phyloP scores from a whole-genome alignment of 2,888 invertebrate species.

The Ctenicera cuprea region DNA sequence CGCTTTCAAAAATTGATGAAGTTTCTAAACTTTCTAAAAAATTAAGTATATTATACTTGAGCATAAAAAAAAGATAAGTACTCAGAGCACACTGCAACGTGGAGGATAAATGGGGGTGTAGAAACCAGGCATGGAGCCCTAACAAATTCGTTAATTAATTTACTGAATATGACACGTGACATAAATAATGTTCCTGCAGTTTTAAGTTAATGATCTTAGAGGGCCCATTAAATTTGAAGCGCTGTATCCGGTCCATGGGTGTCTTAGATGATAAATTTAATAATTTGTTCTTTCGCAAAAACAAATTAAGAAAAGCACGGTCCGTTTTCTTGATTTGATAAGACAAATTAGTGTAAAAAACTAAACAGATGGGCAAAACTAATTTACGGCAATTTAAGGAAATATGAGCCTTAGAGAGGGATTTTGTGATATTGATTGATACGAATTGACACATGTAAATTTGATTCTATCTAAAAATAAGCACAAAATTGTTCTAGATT shows the following conservation, averaged over 20 bases:
- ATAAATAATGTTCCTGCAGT: conserved; percentile 35
- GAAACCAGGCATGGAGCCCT: not conserved
- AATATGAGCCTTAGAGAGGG: too few species aligned
- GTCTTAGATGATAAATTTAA: conserved; percentile 23
- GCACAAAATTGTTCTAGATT: too few species aligned
- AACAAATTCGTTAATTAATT: conserved; percentile 39
- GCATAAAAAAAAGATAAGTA: not conserved
- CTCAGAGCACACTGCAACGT: not conserved
- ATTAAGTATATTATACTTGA: too few species aligned
- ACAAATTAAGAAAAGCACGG: not conserved
- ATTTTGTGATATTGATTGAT: too few species aligned
- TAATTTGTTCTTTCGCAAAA: not conserved
- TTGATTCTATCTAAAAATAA: too few species aligned
- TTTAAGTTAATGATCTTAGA: conserved; percentile 34
- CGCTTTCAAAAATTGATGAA: too few species aligned
- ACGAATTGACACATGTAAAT: too few species aligned
- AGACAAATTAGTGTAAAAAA: too few species aligned
- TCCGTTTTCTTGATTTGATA: too few species aligned
- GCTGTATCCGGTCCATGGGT: conserved; percentile 33
- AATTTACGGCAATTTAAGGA: too few species aligned
- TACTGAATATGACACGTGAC: conserved; percentile 26
- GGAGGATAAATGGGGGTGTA: not conserved
- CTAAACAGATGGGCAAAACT: too few species aligned
- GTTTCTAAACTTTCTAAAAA: too few species aligned
- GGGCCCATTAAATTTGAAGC: conserved; percentile 33